A percentile compares a stretch with the other conserved stretches of the same genome.
phyloP scores from a whole-genome alignment of 2,797 vertebrate genomes.

The Tympanoctomys barrerae region DNA sequence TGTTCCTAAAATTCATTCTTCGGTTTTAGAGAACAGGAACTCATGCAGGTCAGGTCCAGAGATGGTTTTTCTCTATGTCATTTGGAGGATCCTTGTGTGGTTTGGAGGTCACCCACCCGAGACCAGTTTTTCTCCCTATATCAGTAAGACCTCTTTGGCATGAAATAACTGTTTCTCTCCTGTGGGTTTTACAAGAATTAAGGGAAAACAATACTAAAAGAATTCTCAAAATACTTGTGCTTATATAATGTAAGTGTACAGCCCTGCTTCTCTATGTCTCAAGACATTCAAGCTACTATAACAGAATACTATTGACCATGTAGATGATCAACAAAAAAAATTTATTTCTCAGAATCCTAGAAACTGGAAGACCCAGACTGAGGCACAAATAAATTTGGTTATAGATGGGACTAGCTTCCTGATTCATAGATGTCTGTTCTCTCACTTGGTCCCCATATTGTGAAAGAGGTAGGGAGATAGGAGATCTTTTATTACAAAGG shows the following conservation, averaged over 20 bases:
- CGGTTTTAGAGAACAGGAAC: too few species aligned
- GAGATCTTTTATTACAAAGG: neutral
- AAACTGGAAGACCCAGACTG: neutral
- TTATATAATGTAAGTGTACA: fast-evolving
- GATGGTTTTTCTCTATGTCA: too few species aligned
- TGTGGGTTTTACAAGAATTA: neutral
- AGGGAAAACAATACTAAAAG: neutral
- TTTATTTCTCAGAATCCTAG: neutral
- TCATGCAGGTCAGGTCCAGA: too few species aligned
- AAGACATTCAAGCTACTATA: too few species aligned
- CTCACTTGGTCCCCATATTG: neutral
- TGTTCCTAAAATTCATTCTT: too few species aligned
- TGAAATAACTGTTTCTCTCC: neutral
- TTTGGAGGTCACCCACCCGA: too few species aligned
- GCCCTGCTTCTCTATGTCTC: neutral
- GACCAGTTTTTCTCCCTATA: too few species aligned
- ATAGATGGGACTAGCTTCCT: neutral
- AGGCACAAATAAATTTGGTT: neutral
- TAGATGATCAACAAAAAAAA: neutral
- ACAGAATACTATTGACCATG: neutral
- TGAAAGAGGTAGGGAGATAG: neutral
- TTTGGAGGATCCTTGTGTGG: too few species aligned
- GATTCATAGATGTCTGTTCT: neutral
- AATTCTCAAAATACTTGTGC: neutral
- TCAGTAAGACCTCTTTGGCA: neutral